Percentiles rank a stretch among this genome's conserved stretches.
Evolutionary conservation across 2,113 vertebrate genomes (phyloP).

Genomic region (Paramormyrops kingsleyae): DNA sequence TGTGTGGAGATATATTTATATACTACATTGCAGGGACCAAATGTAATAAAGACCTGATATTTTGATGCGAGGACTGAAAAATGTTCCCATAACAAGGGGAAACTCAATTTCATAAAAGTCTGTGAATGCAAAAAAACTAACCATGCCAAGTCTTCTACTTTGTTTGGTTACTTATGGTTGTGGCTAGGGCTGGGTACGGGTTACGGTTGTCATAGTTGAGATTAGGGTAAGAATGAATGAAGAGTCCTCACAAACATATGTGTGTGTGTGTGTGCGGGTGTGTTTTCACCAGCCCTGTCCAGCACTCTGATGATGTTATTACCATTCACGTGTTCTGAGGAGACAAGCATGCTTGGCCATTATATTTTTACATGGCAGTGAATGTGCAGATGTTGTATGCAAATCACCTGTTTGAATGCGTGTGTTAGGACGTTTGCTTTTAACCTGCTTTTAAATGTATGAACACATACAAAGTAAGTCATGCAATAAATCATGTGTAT

Average conservation of each 20-base stretch:
- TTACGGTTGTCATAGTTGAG: background rate
- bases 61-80: background rate
- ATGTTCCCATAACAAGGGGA: background rate
- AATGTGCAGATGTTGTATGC: background rate
- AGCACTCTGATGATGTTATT: background rate
- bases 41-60: background rate
- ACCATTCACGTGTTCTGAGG: background rate
- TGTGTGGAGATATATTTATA: background rate
- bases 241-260: background rate
- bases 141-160: background rate
- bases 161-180: background rate
- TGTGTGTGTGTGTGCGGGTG: background rate
- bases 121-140: background rate
- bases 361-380: background rate
- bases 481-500: background rate
- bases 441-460: background rate
- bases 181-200: background rate
- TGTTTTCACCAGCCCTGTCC: background rate
- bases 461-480: background rate
- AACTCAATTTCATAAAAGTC: background rate
- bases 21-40: background rate
- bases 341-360: background rate
- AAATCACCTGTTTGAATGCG: background rate
- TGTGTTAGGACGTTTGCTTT: background rate
- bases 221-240: background rate